Conservation (phyloP, 2,797 vertebrate genomes). For the Sylvilagus floridanus region DNA sequence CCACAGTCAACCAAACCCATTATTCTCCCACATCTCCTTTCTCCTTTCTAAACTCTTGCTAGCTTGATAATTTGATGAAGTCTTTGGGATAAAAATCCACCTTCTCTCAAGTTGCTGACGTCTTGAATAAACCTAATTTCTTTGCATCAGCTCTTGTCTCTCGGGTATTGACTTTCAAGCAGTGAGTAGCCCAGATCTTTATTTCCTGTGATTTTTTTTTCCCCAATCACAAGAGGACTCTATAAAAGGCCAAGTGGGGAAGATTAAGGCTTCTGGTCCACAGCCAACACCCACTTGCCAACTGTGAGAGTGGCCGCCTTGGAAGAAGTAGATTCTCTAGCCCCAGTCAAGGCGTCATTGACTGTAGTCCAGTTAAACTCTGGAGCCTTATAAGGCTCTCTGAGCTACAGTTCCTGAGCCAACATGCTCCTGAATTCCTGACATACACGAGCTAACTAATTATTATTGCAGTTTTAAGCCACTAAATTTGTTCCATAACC, state of each 20-base stretch:
- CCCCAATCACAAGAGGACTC: neutral
- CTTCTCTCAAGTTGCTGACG: too few relatives aligned
- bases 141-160: too few relatives aligned
- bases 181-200: too few relatives aligned
- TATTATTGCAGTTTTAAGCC: neutral
- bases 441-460: neutral
- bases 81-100: too few relatives aligned
- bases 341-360: neutral
- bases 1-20: too few relatives aligned
- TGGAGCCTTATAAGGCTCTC: neutral
- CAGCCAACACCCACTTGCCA: neutral
- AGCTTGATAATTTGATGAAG: too few relatives aligned
- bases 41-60: too few relatives aligned
- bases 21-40: too few relatives aligned
- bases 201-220: too few relatives aligned
- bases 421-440: neutral
- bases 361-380: neutral
- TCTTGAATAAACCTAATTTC: too few relatives aligned
- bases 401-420: neutral
- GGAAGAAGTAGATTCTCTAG: neutral
- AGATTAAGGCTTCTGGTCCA: neutral
- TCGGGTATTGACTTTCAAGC: too few relatives aligned
- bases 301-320: neutral
- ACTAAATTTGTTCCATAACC: neutral
- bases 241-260: neutral